A percentile compares a stretch with the other conserved stretches of the same genome.
phyloP scores from a whole-genome alignment of 2,797 vertebrate genomes.

The Rhincodon typus region DNA sequence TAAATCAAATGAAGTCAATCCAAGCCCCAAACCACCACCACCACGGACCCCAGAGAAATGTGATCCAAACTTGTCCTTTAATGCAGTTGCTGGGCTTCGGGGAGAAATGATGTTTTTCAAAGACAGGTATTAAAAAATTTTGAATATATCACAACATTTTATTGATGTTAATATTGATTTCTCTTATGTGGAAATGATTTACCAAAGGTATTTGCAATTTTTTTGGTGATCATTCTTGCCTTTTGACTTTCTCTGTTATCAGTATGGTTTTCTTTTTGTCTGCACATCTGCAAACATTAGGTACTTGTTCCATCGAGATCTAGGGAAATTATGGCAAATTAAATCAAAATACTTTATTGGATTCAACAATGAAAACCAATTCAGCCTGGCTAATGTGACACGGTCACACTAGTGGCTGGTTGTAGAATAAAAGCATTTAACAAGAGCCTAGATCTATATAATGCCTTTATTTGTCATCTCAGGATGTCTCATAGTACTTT shows the following conservation, averaged over 20 bases:
- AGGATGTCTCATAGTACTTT: neutral
- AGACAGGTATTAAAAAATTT: constrained; percentile 61
- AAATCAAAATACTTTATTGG: neutral
- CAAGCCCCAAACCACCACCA: constrained; percentile 47
- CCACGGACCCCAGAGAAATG: constrained; percentile 61
- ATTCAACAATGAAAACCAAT: neutral
- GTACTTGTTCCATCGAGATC: neutral
- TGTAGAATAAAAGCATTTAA: neutral
- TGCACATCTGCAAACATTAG: neutral
- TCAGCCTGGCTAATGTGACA: neutral
- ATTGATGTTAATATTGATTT: neutral
- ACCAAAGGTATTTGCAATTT: neutral
- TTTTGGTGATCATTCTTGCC: neutral
- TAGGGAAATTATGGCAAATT: neutral
- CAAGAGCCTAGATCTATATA: neutral
- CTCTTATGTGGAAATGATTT: neutral
- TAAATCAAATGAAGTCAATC: constrained; percentile 51
- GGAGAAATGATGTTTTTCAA: constrained; percentile 77
- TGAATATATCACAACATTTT: constrained; percentile 14
- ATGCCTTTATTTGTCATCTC: neutral
- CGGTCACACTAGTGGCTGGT: neutral
- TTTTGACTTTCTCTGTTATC: neutral
- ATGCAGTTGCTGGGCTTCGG: constrained; percentile 66
- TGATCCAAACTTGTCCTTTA: constrained; percentile 59
- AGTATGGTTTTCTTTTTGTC: neutral